phyloP scores from a whole-genome alignment of 2,888 invertebrate genomes.

The Labia minor region DNA sequence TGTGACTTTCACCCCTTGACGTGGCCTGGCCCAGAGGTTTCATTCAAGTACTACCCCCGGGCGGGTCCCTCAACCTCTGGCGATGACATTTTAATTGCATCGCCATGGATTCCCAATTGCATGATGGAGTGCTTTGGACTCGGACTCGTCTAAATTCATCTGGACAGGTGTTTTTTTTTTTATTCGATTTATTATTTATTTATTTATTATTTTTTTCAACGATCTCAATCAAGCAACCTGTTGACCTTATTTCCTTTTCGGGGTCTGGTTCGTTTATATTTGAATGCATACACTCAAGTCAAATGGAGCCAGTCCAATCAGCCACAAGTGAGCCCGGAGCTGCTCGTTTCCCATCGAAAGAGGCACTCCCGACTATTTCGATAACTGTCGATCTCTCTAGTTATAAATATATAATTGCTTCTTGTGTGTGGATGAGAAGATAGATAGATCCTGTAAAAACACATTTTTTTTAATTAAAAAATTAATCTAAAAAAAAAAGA shows the following conservation, averaged over 20 bases:
- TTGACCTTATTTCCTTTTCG: background rate
- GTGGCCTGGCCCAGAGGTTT: background rate
- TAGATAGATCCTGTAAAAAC: no score
- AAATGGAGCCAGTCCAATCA: background rate
- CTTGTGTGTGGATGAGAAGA: no score
- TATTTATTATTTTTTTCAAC: no score
- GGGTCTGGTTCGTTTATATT: background rate
- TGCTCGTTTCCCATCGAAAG: no score
- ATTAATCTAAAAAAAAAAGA: no score
- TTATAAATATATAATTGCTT: no score
- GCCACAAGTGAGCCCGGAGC: background rate
- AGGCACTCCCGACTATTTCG: no score
- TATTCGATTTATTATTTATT: no score
- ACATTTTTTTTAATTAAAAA: no score
- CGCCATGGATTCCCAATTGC: background rate
- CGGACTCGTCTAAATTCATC: background rate
- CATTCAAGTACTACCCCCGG: background rate
- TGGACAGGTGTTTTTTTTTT: background rate
- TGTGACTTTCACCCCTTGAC: background rate
- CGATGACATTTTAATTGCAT: background rate
- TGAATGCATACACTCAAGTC: background rate
- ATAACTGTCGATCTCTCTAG: no score
- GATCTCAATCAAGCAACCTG: conserved; percentile 7
- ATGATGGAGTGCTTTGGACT: background rate
- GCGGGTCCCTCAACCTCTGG: background rate